Percentiles rank a stretch among this genome's conserved stretches.
Conservation (phyloP, 2,888 invertebrate genomes). For the Notodonta ziczac region DNA sequence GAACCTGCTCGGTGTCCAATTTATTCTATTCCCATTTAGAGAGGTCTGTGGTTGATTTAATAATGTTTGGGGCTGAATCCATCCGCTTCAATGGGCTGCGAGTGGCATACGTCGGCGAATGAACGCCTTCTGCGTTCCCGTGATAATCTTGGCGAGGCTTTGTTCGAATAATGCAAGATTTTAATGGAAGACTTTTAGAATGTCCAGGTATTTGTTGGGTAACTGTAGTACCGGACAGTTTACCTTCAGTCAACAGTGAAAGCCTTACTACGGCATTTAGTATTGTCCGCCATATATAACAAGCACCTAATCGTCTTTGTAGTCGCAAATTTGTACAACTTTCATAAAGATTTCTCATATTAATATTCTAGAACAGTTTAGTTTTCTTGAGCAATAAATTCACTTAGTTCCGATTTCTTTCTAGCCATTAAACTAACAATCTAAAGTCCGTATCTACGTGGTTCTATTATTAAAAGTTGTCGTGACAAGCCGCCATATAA, state of each 20-base stretch:
- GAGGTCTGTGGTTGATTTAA: slow-evolving; percentile 25
- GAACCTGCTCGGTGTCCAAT: slow-evolving; percentile 18
- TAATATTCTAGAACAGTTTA: neutral
- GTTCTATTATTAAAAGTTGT: slow-evolving; percentile 41
- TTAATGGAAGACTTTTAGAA: no score
- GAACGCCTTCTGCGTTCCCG: slow-evolving; percentile 26
- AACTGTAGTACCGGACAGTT: no score
- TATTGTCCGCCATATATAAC: no score
- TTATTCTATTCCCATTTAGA: slow-evolving; percentile 16
- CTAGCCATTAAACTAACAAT: slow-evolving; percentile 27
- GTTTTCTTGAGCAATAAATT: slow-evolving; percentile 14
- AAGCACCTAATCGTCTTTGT: no score
- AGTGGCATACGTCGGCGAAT: slow-evolving; percentile 28
- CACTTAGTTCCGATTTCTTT: slow-evolving; percentile 23
- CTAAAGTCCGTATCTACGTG: slow-evolving; percentile 29
- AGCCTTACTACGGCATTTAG: no score
- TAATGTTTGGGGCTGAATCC: slow-evolving; percentile 34
- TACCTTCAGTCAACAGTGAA: no score
- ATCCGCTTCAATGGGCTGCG: slow-evolving; percentile 28
- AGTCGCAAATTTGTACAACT: no score
- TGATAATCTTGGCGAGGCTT: slow-evolving; percentile 29
- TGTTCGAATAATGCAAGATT: slow-evolving; percentile 18
- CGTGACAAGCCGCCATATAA: slow-evolving; percentile 50
- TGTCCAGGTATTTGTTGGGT: no score
- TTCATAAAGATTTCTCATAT: no score